These are phyloP conservation scores for Ammospiza maritima DNA, from an alignment of 2,797 vertebrate genomes.

Conservation along the genomic window DNA sequence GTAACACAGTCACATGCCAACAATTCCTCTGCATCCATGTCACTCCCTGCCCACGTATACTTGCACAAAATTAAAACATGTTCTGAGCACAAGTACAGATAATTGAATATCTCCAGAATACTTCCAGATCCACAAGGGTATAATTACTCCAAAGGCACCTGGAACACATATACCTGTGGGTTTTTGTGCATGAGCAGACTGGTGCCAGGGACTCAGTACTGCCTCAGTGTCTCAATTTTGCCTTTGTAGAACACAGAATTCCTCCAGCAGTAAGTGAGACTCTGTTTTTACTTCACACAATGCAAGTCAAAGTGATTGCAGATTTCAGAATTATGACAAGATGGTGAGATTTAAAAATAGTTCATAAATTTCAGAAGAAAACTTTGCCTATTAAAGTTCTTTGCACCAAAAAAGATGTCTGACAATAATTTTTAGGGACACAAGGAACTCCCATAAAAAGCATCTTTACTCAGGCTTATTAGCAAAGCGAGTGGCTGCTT, in stretches of 20 bases:
- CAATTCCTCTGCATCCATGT: neutral
- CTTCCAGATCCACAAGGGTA: neutral
- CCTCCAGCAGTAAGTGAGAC: neutral
- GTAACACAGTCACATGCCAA: neutral
- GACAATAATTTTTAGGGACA: neutral
- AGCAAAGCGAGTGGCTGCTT: slow-evolving; percentile 39
- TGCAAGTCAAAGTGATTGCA: slow-evolving; percentile 15
- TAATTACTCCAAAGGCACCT: neutral
- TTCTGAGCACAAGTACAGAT: neutral
- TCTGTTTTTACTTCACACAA: neutral
- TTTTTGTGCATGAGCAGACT: neutral
- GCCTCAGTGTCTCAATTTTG: neutral
- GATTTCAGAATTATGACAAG: slow-evolving; percentile 2
- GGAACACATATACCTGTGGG: neutral
- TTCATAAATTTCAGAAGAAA: slow-evolving; percentile 17
- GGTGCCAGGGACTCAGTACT: neutral
- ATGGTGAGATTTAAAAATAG: slow-evolving; percentile 5
- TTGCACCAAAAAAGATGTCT: neutral
- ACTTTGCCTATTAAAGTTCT: neutral
- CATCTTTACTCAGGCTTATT: slow-evolving; percentile 25
- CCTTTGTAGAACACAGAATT: neutral
- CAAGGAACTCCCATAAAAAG: neutral
- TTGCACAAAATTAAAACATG: neutral
- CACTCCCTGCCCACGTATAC: neutral
- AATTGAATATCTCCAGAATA: neutral